Percentiles rank a stretch among this genome's conserved stretches.
phyloP scores from a whole-genome alignment of 2,797 vertebrate genomes.

The Arnoldichthys spilopterus region DNA sequence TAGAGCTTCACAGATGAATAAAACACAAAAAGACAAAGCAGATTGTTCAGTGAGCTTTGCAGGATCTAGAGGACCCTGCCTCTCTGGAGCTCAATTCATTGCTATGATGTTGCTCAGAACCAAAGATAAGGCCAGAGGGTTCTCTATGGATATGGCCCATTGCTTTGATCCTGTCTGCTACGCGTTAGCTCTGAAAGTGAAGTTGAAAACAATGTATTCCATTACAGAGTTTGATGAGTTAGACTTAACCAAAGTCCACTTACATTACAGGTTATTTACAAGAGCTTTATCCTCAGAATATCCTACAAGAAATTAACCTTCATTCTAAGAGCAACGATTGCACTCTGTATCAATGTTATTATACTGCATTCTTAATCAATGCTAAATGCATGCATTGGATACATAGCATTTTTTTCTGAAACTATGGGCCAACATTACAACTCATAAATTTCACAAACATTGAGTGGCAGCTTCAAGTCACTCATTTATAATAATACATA shows the following conservation, averaged over 20 bases:
- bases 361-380: background rate
- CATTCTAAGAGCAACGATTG: background rate
- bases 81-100: constrained; percentile 4
- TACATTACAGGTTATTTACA: background rate
- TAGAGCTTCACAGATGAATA: constrained; percentile 25
- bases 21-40: constrained; percentile 27
- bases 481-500: too few relatives aligned
- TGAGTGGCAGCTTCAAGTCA: too few relatives aligned
- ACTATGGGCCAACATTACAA: background rate
- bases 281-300: background rate
- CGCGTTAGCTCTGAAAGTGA: background rate
- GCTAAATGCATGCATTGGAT: background rate
- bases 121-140: constrained; percentile 19
- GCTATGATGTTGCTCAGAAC: constrained; percentile 31
- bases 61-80: constrained; percentile 6
- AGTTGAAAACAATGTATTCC: constrained; percentile 1
- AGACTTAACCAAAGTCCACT: background rate
- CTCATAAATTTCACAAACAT: too few relatives aligned
- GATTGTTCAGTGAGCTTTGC: background rate
- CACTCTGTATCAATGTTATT: background rate
- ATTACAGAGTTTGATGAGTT: constrained; percentile 5
- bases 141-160: constrained; percentile 17
- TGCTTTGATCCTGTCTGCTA: constrained; percentile 38
- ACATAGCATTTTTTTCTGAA: background rate
- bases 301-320: background rate